phyloP scores from a whole-genome alignment of 37 sponge, comb jelly and placozoan species.

The Dysidea cf. avara region DNA sequence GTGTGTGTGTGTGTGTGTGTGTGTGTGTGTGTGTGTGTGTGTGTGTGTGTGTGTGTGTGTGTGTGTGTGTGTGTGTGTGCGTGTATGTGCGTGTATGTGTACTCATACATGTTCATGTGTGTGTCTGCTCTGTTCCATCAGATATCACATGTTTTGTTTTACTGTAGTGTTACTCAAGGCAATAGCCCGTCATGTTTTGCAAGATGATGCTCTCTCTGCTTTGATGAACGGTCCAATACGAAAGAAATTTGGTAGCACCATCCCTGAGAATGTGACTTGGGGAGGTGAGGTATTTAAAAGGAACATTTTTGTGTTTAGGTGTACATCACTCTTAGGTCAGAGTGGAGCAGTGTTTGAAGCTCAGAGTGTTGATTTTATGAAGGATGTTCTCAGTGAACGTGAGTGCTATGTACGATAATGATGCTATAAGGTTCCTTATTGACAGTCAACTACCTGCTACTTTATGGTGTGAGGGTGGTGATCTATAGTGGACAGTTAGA shows the following conservation, averaged over 20 bases:
- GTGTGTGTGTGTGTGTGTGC: no score
- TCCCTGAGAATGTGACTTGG: constrained; percentile 64
- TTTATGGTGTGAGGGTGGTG: constrained; percentile 43
- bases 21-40: no score
- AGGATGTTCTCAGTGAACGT: constrained; percentile 60
- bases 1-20: no score
- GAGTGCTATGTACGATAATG: background rate
- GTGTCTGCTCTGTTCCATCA: background rate
- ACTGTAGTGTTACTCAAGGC: background rate
- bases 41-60: no score
- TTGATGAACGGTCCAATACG: constrained; percentile 82
- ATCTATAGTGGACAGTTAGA: constrained; percentile 75
- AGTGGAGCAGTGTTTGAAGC: constrained; percentile 46
- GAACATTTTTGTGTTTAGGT: background rate
- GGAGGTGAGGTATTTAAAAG: constrained; percentile 38
- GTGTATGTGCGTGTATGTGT: no score
- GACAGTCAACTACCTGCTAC: constrained; percentile 57
- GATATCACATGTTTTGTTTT: background rate
- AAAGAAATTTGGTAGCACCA: constrained; percentile 47
- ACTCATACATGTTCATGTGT: no score
- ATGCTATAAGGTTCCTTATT: background rate
- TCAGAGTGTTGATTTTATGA: constrained; percentile 75
- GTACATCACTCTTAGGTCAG: constrained; percentile 37
- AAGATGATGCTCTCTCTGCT: constrained; percentile 26
- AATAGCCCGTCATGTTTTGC: background rate